Conservation (phyloP, 1,140 invertebrate genomes). For the Papilio aristodemus region DNA sequence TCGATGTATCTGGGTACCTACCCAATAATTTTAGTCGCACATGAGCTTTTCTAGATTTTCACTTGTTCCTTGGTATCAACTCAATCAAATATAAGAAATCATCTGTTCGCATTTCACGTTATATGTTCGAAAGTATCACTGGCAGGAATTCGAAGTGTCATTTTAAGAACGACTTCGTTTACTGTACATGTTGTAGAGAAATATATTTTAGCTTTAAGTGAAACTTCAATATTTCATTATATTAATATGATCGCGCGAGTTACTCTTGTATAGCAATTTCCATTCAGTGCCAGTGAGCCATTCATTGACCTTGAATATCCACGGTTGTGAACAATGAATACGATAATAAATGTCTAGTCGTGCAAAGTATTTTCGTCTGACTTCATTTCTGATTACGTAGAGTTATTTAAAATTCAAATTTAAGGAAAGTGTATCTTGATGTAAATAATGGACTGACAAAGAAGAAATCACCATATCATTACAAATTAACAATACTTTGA, state of each 20-base stretch:
- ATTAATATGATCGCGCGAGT: not conserved
- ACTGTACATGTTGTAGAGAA: no score
- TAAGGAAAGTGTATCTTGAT: not conserved
- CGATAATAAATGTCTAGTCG: not conserved
- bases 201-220: not conserved
- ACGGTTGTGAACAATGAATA: slow-evolving; percentile 6
- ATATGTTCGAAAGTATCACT: no score
- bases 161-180: no score
- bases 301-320: slow-evolving; percentile 18
- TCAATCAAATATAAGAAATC: no score
- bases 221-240: not conserved
- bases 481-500: no score
- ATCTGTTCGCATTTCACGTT: no score
- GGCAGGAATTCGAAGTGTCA: no score
- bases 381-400: slow-evolving; percentile 6
- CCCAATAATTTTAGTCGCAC: no score
- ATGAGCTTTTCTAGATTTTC: no score
- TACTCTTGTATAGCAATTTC: not conserved
- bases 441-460: not conserved
- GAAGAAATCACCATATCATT: no score
- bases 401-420: slow-evolving; percentile 14
- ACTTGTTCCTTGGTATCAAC: no score
- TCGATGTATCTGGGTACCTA: no score
- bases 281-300: not conserved
- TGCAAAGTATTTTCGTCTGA: not conserved